phyloP scores from a whole-genome alignment of 2,888 invertebrate genomes.

The Lasius fuliginosus region DNA sequence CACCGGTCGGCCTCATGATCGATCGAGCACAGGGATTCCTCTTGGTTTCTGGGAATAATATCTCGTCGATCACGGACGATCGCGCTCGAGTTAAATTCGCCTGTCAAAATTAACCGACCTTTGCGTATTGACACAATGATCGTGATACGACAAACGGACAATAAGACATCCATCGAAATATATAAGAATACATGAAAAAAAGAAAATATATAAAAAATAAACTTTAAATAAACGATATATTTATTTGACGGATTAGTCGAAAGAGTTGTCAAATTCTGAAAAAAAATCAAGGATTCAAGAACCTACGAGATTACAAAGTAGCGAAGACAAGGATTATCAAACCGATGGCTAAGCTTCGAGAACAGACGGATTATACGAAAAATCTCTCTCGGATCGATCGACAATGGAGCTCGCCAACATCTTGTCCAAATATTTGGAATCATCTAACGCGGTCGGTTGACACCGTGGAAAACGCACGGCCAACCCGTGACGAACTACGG shows the following conservation, averaged over 20 bases:
- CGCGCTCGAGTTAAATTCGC: constrained; percentile 3
- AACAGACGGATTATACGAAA: constrained; percentile 13
- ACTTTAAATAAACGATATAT: background rate
- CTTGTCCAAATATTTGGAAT: constrained; percentile 85
- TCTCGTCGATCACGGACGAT: constrained; percentile 56
- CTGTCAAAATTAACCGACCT: constrained; percentile 23
- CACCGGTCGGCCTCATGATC: constrained; percentile 60
- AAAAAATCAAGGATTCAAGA: background rate
- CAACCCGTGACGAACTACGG: constrained; percentile 83
- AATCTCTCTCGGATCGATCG: constrained; percentile 35
- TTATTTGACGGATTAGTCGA: background rate
- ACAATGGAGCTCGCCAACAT: constrained; percentile 70
- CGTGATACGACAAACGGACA: background rate
- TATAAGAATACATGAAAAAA: background rate
- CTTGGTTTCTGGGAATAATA: constrained; percentile 4
- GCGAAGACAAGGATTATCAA: constrained; percentile 26
- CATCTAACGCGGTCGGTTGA: constrained; percentile 64
- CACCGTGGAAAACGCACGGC: constrained; percentile 76
- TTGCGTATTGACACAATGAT: constrained; percentile 18
- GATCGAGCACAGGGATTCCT: constrained; percentile 60
- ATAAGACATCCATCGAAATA: background rate
- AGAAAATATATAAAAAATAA: constrained; percentile 13
- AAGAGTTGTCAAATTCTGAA: background rate
- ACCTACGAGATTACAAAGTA: constrained; percentile 24
- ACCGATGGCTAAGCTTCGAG: background rate